Percentiles rank a stretch among this genome's conserved stretches.
Evolutionary conservation across 1,140 invertebrate species (phyloP).

Genomic region (Calephelis virginiensis): DNA sequence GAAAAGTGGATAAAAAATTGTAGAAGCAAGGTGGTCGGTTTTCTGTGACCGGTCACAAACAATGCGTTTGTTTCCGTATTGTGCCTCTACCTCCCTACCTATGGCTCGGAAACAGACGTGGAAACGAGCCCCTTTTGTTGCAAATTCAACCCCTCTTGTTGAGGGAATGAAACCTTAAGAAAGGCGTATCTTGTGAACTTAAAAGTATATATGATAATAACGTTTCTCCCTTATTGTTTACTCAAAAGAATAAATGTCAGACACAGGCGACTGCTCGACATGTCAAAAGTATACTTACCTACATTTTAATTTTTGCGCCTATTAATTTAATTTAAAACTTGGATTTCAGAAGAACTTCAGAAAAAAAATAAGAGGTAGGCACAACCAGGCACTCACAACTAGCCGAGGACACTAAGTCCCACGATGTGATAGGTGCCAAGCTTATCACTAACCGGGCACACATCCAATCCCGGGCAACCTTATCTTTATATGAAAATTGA

Average conservation of each 20-base stretch:
- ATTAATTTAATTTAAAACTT: too few relatives aligned
- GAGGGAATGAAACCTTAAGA: slow-evolving; percentile 64
- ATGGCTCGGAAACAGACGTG: slow-evolving; percentile 46
- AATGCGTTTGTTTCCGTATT: slow-evolving; percentile 58
- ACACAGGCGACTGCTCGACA: slow-evolving; percentile 12
- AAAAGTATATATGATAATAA: slow-evolving; percentile 51
- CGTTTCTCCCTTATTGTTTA: slow-evolving; percentile 25
- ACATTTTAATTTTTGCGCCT: too few relatives aligned
- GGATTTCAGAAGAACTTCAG: too few relatives aligned
- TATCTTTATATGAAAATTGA: too few relatives aligned
- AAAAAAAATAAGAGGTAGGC: too few relatives aligned
- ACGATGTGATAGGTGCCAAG: too few relatives aligned
- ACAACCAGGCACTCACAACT: too few relatives aligned
- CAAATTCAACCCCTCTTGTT: slow-evolving; percentile 44
- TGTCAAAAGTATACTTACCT: background rate
- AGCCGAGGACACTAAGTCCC: too few relatives aligned
- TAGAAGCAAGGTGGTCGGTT: slow-evolving; percentile 76
- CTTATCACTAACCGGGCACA: too few relatives aligned
- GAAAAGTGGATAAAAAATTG: slow-evolving; percentile 71
- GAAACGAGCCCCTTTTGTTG: slow-evolving; percentile 78
- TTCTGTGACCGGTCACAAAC: slow-evolving; percentile 77
- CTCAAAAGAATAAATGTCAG: slow-evolving; percentile 28
- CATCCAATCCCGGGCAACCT: too few relatives aligned
- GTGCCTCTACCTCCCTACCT: slow-evolving; percentile 42
- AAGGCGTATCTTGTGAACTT: slow-evolving; percentile 68